Conservation (phyloP, 2,888 invertebrate genomes). For the Julus scanicus region DNA sequence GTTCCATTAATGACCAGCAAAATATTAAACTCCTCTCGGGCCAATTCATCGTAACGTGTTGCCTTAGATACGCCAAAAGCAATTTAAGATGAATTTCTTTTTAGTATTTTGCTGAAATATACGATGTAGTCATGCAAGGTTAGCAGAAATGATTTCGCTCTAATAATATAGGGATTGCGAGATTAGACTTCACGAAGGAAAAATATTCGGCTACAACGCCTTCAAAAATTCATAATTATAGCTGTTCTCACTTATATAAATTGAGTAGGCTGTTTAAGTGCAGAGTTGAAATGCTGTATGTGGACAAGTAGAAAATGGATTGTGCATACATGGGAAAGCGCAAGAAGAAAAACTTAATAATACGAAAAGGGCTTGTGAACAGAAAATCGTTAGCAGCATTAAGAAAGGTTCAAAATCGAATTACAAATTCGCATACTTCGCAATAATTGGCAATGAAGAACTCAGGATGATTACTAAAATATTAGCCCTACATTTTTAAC, state of each 20-base stretch:
- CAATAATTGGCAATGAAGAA: too few relatives aligned
- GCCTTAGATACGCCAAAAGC: conserved; percentile 1
- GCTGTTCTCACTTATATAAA: not conserved
- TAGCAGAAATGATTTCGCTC: conserved; percentile 1
- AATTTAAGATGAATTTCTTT: not conserved
- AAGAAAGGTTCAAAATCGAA: not conserved
- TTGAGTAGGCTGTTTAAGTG: not conserved
- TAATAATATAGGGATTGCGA: not conserved
- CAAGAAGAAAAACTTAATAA: not conserved
- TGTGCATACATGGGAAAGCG: not conserved
- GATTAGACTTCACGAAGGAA: not conserved
- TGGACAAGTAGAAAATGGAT: not conserved
- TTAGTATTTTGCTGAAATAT: not conserved
- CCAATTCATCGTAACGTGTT: not conserved
- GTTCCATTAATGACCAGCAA: not conserved
- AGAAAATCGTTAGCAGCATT: not conserved
- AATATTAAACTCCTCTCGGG: not conserved
- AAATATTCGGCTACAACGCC: not conserved
- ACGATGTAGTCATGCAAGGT: not conserved
- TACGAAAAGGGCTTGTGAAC: not conserved
- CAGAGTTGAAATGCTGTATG: not conserved
- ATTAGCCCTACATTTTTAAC: not conserved
- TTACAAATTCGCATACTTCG: not conserved
- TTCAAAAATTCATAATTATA: not conserved
- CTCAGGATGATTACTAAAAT: not conserved